Evolutionary conservation across 1,140 invertebrate genomes (phyloP), one percentile per base, ranked within the genome.

Genomic region (Drosophila guanche): DNA sequence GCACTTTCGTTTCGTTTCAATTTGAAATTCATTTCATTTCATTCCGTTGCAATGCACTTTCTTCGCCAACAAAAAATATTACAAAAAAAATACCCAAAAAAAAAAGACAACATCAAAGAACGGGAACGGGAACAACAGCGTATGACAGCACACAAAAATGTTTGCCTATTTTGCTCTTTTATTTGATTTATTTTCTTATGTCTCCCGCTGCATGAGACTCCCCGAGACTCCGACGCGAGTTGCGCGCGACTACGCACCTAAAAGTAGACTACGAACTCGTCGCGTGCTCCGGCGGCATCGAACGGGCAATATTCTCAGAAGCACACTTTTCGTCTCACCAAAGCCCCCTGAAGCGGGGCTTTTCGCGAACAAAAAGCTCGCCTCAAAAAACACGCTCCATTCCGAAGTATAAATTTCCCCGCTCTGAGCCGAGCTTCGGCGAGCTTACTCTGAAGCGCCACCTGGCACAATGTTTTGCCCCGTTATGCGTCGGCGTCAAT

Each of bases 211-310:
- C 42, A 45, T 52, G 41, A 50, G 66, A 76, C 57, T 73, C 63
- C 33, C 33, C 23, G 55, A 48, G 43, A 48, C 62, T 73, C 53
- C 25, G 61, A 54, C 68, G 79, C 65, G 62, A 79, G 76, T 57
- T 85, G 72, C 80, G 76, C 76, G 81, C 79, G 61, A 84, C 79
- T 89, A 89, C 83, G 88, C 88, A 90, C 88, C 89, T 90, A 89
- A 90, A 90, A 89, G 88, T 90, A 78, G 89, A 90, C 89, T 90
- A 88, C 88, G 68, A 83, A 62, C 71, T 60, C 57, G 76, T 52
- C 45, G 72, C 63, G 65, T 66, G 40, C 33, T 37, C 33, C 8
- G 10, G 10, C 33, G 33, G 33, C 8, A 37, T 4, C 8, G 33
- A 37, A 37, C 33, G 8, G 33, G 8, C 33, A 10, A 12, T 37